Percentiles rank a stretch among this genome's conserved stretches.
Conservation (phyloP, 2,888 invertebrate genomes). For the Drosophila melanosoma region DNA sequence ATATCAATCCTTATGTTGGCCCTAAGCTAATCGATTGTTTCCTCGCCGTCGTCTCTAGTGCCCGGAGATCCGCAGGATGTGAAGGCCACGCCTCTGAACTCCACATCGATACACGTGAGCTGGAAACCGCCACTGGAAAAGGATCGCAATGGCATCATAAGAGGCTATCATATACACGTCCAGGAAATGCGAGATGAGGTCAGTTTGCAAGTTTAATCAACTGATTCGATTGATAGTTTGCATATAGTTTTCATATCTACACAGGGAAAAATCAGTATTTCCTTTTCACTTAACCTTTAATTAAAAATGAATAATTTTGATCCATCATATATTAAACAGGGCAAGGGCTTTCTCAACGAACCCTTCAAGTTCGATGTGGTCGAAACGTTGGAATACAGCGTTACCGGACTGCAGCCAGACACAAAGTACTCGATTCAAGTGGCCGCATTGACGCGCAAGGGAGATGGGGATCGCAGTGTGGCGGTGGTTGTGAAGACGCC, state of each 20-base stretch:
- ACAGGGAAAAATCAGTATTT: background rate
- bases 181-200: constrained; percentile 96
- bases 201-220: constrained; percentile 25
- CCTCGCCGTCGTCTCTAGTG: constrained; percentile 88
- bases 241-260: background rate
- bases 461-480: constrained; percentile 96
- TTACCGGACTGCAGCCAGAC: constrained; percentile 96
- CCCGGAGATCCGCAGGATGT: constrained; percentile 98
- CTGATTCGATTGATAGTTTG: background rate
- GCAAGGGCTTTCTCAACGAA: constrained; percentile 91
- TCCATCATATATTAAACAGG: constrained; percentile 62
- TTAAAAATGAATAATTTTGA: background rate
- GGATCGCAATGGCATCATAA: constrained; percentile 97
- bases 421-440: constrained; percentile 97
- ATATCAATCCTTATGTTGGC: constrained; percentile 32
- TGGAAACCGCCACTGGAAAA: constrained; percentile 97
- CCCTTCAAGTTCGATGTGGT: constrained; percentile 94
- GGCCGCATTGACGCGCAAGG: constrained; percentile 97
- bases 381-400: constrained; percentile 92
- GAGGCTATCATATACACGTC: constrained; percentile 98
- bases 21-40: constrained; percentile 47
- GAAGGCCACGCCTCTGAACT: constrained; percentile 94
- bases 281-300: background rate
- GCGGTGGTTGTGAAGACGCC: constrained; percentile 95
- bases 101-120: constrained; percentile 96